Percentiles rank a stretch among this genome's conserved stretches.
Conservation (phyloP, 2,888 invertebrate species). For the Abscondita cerata region DNA sequence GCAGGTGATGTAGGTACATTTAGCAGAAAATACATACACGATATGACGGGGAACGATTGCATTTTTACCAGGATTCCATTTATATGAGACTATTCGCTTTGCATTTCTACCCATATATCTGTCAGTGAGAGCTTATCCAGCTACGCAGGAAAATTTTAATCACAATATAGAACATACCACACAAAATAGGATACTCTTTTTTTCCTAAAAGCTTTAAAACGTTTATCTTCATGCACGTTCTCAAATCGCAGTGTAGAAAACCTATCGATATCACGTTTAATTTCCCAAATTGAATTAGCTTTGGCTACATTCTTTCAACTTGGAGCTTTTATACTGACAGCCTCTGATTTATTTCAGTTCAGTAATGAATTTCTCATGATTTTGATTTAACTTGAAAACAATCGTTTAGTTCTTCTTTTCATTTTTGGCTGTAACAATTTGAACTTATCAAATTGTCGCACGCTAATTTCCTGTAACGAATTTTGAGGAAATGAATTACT, state of each 20-base stretch:
- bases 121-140: slow-evolving; percentile 29
- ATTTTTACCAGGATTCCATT: slow-evolving; percentile 30
- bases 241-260: slow-evolving; percentile 28
- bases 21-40: slow-evolving; percentile 10
- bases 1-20: neutral
- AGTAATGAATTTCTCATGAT: slow-evolving; percentile 34
- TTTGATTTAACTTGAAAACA: slow-evolving; percentile 20
- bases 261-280: slow-evolving; percentile 37
- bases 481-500: too few species aligned
- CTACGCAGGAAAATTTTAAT: slow-evolving; percentile 31
- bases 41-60: slow-evolving; percentile 24
- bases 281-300: slow-evolving; percentile 38
- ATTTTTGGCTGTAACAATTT: neutral
- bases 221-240: slow-evolving; percentile 23
- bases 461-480: too few species aligned
- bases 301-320: slow-evolving; percentile 34
- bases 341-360: slow-evolving; percentile 31
- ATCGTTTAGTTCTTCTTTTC: neutral
- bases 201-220: slow-evolving; percentile 30
- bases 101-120: slow-evolving; percentile 27
- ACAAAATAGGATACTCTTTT: slow-evolving; percentile 26
- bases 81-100: slow-evolving; percentile 29
- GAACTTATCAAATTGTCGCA: neutral
- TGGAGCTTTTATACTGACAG: slow-evolving; percentile 33
- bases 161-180: slow-evolving; percentile 28